A percentile compares a stretch with the other conserved stretches of the same genome.
phyloP scores from a whole-genome alignment of 2,797 vertebrate species.

The Staurois parvus region DNA sequence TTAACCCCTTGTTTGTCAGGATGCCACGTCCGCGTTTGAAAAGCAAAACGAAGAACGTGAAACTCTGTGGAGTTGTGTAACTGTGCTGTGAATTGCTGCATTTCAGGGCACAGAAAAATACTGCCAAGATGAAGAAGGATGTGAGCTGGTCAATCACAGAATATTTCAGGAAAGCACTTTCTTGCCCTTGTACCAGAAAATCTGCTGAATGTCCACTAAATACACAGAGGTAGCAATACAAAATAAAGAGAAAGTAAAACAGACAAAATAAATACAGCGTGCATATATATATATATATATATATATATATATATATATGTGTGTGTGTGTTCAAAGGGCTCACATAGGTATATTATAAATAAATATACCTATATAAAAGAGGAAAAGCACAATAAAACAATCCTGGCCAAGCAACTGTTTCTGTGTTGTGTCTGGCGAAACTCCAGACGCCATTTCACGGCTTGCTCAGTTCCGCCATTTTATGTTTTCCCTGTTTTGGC shows the following conservation, averaged over 20 bases:
- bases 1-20: neutral
- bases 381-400: neutral
- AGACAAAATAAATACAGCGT: neutral
- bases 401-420: neutral
- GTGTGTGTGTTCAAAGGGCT: neutral
- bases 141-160: conserved; percentile 7
- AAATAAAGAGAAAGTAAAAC: too few relatives aligned
- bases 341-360: neutral
- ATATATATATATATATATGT: neutral
- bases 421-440: neutral
- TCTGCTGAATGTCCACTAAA: neutral
- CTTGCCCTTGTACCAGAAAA: neutral
- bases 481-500: neutral
- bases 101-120: neutral
- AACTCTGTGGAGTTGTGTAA: neutral
- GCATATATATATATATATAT: neutral
- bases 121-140: neutral
- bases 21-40: neutral
- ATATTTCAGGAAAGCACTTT: neutral
- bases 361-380: neutral
- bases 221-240: neutral
- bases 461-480: conserved; percentile 14
- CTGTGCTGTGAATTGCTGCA: too few relatives aligned
- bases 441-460: conserved; percentile 32
- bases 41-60: neutral